Conservation (phyloP, 2,797 vertebrate genomes). For the Esox masquinongy region DNA sequence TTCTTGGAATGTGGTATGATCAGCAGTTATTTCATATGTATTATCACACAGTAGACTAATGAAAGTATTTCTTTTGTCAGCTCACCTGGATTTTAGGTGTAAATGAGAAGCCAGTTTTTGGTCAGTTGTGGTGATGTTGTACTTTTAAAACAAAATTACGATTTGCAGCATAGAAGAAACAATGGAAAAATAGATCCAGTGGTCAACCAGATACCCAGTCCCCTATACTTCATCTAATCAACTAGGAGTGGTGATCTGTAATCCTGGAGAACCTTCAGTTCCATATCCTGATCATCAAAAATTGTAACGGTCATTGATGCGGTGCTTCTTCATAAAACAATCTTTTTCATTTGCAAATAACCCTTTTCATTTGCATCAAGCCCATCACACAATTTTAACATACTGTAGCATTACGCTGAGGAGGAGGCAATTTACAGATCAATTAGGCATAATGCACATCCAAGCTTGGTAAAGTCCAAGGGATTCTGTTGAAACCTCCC, state of each 20-base stretch:
- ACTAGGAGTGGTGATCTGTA: background rate
- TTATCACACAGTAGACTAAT: background rate
- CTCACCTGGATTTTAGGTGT: slow-evolving; percentile 20
- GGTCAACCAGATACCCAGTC: background rate
- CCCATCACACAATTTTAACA: background rate
- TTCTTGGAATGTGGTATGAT: background rate
- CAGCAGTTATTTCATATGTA: slow-evolving; percentile 12
- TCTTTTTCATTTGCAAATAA: too few species aligned
- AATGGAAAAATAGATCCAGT: background rate
- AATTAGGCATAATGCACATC: slow-evolving; percentile 36
- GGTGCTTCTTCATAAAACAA: too few species aligned
- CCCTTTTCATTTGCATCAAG: background rate
- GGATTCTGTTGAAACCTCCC: slow-evolving; percentile 19
- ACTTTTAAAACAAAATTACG: background rate
- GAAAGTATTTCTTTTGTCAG: slow-evolving; percentile 14
- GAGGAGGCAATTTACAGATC: slow-evolving; percentile 28
- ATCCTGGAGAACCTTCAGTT: background rate
- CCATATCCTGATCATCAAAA: too few species aligned
- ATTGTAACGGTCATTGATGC: too few species aligned
- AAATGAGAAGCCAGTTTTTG: slow-evolving; percentile 5
- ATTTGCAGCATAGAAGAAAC: background rate
- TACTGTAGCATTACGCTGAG: background rate
- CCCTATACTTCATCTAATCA: background rate
- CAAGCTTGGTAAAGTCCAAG: slow-evolving; percentile 15
- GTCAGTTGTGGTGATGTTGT: background rate